Conservation (phyloP, 2,797 vertebrate genomes). For the Sebastes ruberrimus region DNA sequence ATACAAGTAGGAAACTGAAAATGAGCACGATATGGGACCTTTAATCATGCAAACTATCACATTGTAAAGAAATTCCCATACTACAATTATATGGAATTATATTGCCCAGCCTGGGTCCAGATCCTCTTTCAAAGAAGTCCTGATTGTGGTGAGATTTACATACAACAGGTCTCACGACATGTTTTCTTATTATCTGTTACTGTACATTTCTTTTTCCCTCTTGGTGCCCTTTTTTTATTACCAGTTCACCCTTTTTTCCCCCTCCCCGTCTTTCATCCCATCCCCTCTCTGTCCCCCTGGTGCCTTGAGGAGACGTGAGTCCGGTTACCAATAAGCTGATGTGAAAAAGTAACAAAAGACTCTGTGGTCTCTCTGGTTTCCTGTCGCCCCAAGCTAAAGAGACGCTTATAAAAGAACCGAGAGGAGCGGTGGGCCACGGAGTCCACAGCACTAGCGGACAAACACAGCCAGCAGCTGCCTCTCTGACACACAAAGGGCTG, state of each 20-base stretch:
- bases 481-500: conserved; percentile 41
- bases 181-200: background rate
- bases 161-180: background rate
- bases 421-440: conserved; percentile 50
- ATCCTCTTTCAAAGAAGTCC: background rate
- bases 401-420: conserved; percentile 67
- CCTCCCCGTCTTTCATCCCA: conserved; percentile 10
- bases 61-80: background rate
- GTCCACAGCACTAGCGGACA: conserved; percentile 40
- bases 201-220: background rate
- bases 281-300: conserved; percentile 53
- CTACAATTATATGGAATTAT: background rate
- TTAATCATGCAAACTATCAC: background rate
- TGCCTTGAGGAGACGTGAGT: conserved; percentile 75
- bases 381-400: conserved; percentile 72
- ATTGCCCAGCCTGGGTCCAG: background rate
- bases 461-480: conserved; percentile 60
- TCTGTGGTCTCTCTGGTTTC: conserved; percentile 78
- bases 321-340: conserved; percentile 80
- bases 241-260: conserved; percentile 3
- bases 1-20: too few relatives aligned
- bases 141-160: background rate
- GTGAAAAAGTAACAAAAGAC: conserved; percentile 75
- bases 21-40: too few relatives aligned
- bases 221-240: background rate